Conservation (phyloP, 2,797 vertebrate genomes). For the Smutsia gigantea region DNA sequence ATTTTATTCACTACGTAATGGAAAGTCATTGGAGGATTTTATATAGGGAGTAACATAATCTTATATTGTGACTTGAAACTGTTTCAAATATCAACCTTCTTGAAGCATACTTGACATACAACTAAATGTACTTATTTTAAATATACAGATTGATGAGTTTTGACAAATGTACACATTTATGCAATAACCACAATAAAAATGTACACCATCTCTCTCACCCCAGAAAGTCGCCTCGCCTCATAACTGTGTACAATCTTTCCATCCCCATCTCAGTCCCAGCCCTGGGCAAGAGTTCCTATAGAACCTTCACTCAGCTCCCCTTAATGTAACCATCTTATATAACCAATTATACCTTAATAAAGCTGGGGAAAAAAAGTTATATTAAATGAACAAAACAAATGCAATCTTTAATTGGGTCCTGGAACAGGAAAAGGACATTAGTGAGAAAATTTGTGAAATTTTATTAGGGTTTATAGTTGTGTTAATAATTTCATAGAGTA, state of each 20-base stretch:
- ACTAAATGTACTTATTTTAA: background rate
- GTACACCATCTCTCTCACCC: fast-evolving
- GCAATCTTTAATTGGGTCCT: background rate
- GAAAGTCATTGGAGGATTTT: background rate
- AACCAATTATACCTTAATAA: background rate
- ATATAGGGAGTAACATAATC: background rate
- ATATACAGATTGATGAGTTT: background rate
- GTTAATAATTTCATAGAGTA: background rate
- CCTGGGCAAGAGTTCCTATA: background rate
- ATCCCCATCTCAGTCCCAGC: background rate
- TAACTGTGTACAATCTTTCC: background rate
- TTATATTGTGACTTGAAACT: background rate
- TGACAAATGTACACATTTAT: background rate
- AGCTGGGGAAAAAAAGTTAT: background rate
- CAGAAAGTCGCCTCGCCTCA: background rate
- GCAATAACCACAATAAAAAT: background rate
- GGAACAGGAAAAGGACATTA: background rate
- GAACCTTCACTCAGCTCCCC: background rate
- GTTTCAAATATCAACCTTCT: background rate
- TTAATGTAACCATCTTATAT: background rate
- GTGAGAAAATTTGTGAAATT: background rate
- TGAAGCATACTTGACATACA: background rate
- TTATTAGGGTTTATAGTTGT: background rate
- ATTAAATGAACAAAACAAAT: background rate
- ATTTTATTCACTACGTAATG: background rate